phyloP scores from a whole-genome alignment of 2,113 vertebrate species.

The Chinchilla lanigera region DNA sequence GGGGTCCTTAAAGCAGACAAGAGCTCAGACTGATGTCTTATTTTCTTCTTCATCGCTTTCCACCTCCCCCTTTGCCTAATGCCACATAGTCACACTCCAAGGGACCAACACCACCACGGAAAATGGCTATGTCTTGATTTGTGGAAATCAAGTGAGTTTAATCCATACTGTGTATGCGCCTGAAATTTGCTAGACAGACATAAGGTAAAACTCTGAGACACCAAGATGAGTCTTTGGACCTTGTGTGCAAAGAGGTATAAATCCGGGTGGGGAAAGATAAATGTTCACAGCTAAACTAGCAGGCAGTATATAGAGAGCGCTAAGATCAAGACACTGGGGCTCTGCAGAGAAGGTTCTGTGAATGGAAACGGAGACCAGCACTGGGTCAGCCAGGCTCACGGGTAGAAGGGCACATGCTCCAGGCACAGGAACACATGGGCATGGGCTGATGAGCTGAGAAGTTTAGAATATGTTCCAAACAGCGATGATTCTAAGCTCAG shows the following conservation, averaged over 20 bases:
- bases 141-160: not conserved
- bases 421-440: too few relatives aligned
- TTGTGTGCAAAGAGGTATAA: not conserved
- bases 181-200: not conserved
- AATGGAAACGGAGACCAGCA: not conserved
- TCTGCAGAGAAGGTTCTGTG: not conserved
- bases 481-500: not conserved
- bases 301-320: accelerated
- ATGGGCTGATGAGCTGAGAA: not conserved
- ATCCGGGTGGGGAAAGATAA: not conserved
- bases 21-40: not conserved
- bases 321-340: not conserved
- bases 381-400: not conserved
- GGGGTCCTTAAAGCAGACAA: not conserved
- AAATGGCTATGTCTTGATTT: not conserved
- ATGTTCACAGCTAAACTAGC: not conserved
- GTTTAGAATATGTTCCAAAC: too few relatives aligned
- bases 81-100: too few relatives aligned
- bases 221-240: not conserved
- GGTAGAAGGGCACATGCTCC: too few relatives aligned
- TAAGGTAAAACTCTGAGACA: not conserved
- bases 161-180: not conserved
- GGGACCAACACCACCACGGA: not conserved
- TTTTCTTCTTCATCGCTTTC: not conserved
- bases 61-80: not conserved